These are phyloP conservation scores for Polydrusus cervinus DNA, from an alignment of 2,888 invertebrate species.

Conservation along the genomic window DNA sequence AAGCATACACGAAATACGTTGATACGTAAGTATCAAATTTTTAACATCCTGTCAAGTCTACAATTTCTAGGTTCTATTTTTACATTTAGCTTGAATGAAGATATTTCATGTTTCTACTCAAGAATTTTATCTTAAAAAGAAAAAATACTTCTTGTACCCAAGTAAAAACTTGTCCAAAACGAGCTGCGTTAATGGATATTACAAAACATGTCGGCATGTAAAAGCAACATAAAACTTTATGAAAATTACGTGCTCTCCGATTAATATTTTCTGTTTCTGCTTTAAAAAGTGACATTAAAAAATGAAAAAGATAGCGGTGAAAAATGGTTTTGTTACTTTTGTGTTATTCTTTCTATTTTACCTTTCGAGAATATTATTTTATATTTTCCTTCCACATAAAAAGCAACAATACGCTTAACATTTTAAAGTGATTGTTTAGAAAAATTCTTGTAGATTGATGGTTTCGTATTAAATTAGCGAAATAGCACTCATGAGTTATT, in stretches of 20 bases:
- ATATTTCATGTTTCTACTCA: not conserved
- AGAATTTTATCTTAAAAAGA: not conserved
- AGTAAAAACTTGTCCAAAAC: not conserved
- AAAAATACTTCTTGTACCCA: not conserved
- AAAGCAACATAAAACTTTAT: not conserved
- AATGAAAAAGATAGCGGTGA: constrained; percentile 9
- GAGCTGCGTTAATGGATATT: constrained; percentile 3
- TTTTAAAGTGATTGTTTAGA: too few relatives aligned
- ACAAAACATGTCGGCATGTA: constrained; percentile 4
- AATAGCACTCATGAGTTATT: too few relatives aligned
- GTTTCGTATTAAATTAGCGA: too few relatives aligned
- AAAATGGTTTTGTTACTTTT: constrained; percentile 8
- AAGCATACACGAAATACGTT: too few relatives aligned
- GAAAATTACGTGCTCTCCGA: constrained; percentile 18
- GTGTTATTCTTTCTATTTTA: not conserved
- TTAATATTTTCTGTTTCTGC: constrained; percentile 11
- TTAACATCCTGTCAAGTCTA: too few relatives aligned
- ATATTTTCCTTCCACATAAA: not conserved
- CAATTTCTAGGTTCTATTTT: too few relatives aligned
- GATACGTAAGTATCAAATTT: too few relatives aligned
- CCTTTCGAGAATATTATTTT: not conserved
- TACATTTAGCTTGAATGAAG: too few relatives aligned
- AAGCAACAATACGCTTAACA: not conserved
- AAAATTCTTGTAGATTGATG: too few relatives aligned
- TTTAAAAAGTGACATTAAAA: constrained; percentile 14